Percentiles rank a stretch among this genome's conserved stretches.
Evolutionary conservation across 2,888 invertebrate species (phyloP).

Genomic region (Cosmia trapezina): DNA sequence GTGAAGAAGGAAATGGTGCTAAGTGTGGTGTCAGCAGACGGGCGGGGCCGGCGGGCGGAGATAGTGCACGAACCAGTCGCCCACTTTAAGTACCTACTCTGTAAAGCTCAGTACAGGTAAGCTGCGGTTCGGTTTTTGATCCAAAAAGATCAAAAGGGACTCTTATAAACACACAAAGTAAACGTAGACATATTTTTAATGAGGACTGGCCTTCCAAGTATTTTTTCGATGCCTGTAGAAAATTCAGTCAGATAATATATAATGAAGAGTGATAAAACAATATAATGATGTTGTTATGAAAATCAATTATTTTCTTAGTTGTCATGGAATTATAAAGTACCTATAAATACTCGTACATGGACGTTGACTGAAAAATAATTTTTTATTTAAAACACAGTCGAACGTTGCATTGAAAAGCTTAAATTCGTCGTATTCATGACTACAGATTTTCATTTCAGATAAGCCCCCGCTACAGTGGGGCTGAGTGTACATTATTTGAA

Average conservation of each 20-base stretch:
- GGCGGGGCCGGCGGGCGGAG: constrained; percentile 61
- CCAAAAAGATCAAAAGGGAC: constrained; percentile 45
- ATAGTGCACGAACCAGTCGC: constrained; percentile 77
- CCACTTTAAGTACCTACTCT: constrained; percentile 44
- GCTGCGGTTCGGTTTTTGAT: constrained; percentile 44
- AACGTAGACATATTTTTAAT: constrained; percentile 47
- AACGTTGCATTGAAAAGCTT: constrained; percentile 49
- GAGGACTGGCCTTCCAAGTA: constrained; percentile 25
- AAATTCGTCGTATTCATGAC: constrained; percentile 57
- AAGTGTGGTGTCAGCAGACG: constrained; percentile 79
- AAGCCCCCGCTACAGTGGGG: constrained; percentile 38
- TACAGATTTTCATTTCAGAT: constrained; percentile 63
- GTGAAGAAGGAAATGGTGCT: constrained; percentile 77
- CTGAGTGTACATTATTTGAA: constrained; percentile 60
- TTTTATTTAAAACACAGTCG: constrained; percentile 14
- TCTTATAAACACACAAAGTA: constrained; percentile 32
- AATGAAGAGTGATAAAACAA: constrained; percentile 18
- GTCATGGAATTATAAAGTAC: neutral
- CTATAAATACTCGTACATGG: neutral
- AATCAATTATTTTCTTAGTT: constrained; percentile 2
- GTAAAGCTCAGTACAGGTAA: constrained; percentile 39
- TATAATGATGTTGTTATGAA: constrained; percentile 3
- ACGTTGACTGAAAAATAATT: neutral
- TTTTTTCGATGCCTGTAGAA: constrained; percentile 28
- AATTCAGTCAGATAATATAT: constrained; percentile 13